phyloP scores from a whole-genome alignment of 2,888 invertebrate genomes.

The Cheilosia vulpina region DNA sequence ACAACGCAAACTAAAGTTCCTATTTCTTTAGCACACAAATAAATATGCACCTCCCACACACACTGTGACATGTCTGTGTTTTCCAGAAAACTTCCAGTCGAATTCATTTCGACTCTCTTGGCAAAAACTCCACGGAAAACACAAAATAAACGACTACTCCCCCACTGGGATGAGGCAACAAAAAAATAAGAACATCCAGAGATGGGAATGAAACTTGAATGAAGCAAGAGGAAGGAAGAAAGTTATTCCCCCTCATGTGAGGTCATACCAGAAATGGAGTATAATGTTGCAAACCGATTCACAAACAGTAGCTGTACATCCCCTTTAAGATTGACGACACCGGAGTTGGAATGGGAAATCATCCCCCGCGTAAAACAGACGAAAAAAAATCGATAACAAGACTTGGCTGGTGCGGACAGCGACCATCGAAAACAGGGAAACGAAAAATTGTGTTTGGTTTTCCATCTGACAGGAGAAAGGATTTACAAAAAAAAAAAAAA shows the following conservation, averaged over 20 bases:
- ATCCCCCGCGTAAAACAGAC: slow-evolving; percentile 31
- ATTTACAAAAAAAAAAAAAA: background rate
- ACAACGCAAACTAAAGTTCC: slow-evolving; percentile 52
- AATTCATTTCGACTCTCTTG: slow-evolving; percentile 54
- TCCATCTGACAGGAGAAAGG: slow-evolving; percentile 6
- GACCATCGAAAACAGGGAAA: slow-evolving; percentile 24
- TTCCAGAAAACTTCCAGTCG: slow-evolving; percentile 61
- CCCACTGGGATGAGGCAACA: slow-evolving; percentile 8
- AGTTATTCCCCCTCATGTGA: slow-evolving; percentile 27
- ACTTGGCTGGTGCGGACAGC: slow-evolving; percentile 33
- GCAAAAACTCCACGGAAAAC: slow-evolving; percentile 39
- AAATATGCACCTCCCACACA: slow-evolving; percentile 40
- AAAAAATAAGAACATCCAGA: background rate
- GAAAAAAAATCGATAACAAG: slow-evolving; percentile 64
- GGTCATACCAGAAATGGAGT: slow-evolving; percentile 7
- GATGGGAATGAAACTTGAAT: too few species aligned
- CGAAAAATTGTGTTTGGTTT: slow-evolving; percentile 24
- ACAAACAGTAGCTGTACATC: slow-evolving; percentile 32
- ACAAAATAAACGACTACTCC: background rate
- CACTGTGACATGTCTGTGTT: slow-evolving; percentile 10
- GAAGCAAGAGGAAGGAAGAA: slow-evolving; percentile 13
- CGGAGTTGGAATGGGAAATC: slow-evolving; percentile 20
- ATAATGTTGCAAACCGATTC: slow-evolving; percentile 8
- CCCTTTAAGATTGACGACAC: slow-evolving; percentile 43
- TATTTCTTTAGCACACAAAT: slow-evolving; percentile 1